Evolutionary conservation across 2,888 invertebrate species (phyloP), one percentile per base, ranked within the genome.

Genomic region (Hybos culiciformis): DNA sequence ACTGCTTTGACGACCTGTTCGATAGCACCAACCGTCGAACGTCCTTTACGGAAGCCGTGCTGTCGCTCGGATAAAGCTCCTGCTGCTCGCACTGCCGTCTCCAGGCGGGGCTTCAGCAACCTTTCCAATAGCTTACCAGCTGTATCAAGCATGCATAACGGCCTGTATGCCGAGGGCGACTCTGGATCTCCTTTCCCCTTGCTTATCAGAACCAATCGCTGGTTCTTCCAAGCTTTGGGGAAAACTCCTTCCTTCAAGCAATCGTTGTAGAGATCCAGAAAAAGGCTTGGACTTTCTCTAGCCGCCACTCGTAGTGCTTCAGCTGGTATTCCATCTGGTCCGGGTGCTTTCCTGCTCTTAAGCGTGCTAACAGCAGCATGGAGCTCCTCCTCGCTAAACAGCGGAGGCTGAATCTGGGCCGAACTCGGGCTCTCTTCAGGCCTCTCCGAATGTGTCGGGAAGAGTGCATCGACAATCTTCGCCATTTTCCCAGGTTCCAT

Each of bases 91-190:
- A 40, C 7, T 31, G 40, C 32, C 2, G 31, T 9, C 8, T 37
- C 23, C 5, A 45, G 24, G 2, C 38, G 33, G 20, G 26, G 37
- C 20, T 31, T 40, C 11, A 41, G 2, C 41, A 41, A 18, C 34
- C 33, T 34, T 19, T 41, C 41, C 5, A 39, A n/a, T 24, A 11
- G 11, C 24, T 24, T 24, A 6, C 24, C 24, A 11, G 24, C 24
- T 24, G 24, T 8, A 11, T 24, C 24, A 8, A 24, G 24, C 11
- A 24, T 24, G 24, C 24, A 24, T 24, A 34, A 5, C 11, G 34
- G 34, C 17, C 15, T 34, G 18, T 34, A 34, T 34, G 34, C 34
- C 18, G 34, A 34, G 14, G 34, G 34, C 14, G 34, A 34, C 5
- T 34, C 18, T 8, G 8, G 15, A 8, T 34, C 34, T 5, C 34